Percentiles rank a stretch among this genome's conserved stretches.
phyloP scores from a whole-genome alignment of 1,140 invertebrate species.

The Penaeus vannamei region DNA sequence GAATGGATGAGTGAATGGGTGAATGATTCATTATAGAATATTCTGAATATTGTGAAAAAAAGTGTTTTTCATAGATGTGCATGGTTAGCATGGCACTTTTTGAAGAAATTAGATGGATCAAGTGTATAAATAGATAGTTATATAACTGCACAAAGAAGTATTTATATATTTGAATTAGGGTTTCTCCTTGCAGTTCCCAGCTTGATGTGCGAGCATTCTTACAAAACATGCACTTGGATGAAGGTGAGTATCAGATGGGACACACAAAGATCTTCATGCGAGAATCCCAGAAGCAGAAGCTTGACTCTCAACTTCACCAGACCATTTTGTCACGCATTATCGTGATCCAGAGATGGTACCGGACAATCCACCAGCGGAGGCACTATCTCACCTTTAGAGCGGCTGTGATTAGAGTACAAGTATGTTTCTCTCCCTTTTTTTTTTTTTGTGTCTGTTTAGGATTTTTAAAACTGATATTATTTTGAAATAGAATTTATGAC shows the following conservation, averaged over 20 bases:
- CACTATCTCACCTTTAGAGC: constrained; percentile 83
- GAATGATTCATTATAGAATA: neutral
- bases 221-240: constrained; percentile 83
- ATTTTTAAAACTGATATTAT: too few relatives aligned
- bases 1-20: neutral
- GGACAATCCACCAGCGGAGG: constrained; percentile 83
- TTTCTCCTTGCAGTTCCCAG: constrained; percentile 77
- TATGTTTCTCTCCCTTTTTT: constrained; percentile 63
- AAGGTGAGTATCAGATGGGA: constrained; percentile 93
- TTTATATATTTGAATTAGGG: neutral
- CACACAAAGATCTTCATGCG: constrained; percentile 92
- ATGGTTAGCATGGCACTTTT: neutral
- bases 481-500: too few relatives aligned
- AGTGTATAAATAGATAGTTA: neutral
- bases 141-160: constrained; percentile 50
- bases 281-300: constrained; percentile 93
- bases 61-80: neutral
- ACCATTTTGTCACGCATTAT: constrained; percentile 94
- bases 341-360: constrained; percentile 92
- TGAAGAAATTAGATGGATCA: neutral
- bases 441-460: neutral
- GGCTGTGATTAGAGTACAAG: constrained; percentile 85
- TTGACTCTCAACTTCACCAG: constrained; percentile 92
- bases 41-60: too few relatives aligned
- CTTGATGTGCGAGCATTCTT: constrained; percentile 86